Conservation (phyloP, 2,888 invertebrate species). For the Rutpela maculata region DNA sequence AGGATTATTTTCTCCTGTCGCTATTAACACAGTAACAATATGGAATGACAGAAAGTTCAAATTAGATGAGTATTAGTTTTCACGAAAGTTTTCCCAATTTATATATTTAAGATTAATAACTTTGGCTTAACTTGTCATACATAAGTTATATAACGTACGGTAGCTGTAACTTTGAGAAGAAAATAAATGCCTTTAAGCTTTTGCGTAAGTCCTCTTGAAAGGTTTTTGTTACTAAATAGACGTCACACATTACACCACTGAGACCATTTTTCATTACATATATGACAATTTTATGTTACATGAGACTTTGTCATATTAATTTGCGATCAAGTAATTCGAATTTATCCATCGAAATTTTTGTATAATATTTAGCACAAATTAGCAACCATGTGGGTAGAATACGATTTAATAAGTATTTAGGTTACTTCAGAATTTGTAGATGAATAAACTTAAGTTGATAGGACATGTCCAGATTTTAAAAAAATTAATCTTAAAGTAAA, state of each 20-base stretch:
- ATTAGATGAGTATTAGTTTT: neutral
- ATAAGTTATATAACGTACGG: slow-evolving; percentile 4
- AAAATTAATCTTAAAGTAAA: too few species aligned
- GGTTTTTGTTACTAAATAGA: neutral
- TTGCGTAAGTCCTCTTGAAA: neutral
- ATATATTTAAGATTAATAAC: slow-evolving; percentile 7
- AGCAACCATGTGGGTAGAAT: too few species aligned
- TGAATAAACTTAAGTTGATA: too few species aligned
- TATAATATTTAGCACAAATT: too few species aligned
- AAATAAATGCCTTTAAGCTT: neutral
- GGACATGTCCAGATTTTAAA: too few species aligned
- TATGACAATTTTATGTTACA: neutral
- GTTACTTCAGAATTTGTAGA: too few species aligned
- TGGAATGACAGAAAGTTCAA: neutral
- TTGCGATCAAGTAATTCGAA: neutral
- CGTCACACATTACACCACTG: neutral
- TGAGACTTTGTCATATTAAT: neutral
- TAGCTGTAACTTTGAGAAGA: slow-evolving; percentile 3
- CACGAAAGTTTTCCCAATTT: slow-evolving; percentile 3
- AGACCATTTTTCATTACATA: neutral
- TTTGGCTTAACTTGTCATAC: slow-evolving; percentile 7
- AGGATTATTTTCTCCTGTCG: neutral
- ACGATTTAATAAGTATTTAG: too few species aligned
- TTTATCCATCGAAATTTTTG: too few species aligned
- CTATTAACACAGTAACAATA: neutral